These are phyloP conservation scores for Maconellicoccus hirsutus DNA, from an alignment of 1,140 invertebrate genomes.

Conservation along the genomic window DNA sequence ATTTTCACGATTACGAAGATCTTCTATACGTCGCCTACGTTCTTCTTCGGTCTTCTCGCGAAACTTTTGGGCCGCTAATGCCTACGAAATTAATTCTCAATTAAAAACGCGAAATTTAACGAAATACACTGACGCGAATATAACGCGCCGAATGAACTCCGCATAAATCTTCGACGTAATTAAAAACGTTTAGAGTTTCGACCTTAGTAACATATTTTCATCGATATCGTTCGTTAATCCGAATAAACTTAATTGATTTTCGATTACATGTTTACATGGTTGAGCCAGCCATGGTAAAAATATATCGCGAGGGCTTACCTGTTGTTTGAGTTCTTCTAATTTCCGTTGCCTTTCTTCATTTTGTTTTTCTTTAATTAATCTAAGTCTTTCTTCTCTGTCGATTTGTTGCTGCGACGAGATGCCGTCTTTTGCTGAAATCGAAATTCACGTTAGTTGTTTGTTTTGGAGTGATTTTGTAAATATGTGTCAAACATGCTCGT, in stretches of 20 bases:
- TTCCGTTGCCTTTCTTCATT: conserved; percentile 74
- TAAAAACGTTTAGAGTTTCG: too few species aligned
- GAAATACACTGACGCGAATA: too few species aligned
- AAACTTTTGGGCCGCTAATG: conserved; percentile 71
- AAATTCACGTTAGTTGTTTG: too few species aligned
- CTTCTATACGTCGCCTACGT: conserved; percentile 61
- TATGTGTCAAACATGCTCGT: too few species aligned
- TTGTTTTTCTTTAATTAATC: conserved; percentile 53
- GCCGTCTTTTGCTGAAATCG: neutral
- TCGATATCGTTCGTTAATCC: too few species aligned
- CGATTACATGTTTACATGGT: too few species aligned
- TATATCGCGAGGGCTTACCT: conserved; percentile 35
- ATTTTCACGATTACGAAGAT: conserved; percentile 60
- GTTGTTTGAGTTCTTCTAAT: conserved; percentile 71
- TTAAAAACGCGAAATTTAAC: neutral
- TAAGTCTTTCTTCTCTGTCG: conserved; percentile 37
- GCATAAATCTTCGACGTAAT: too few species aligned
- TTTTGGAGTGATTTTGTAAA: too few species aligned
- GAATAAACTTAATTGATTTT: too few species aligned
- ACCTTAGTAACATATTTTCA: too few species aligned
- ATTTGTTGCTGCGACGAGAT: conserved; percentile 5
- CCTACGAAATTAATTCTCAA: conserved; percentile 34
- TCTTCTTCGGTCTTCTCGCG: conserved; percentile 78
- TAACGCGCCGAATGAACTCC: too few species aligned
- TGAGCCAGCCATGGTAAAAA: neutral